Evolutionary conservation across 2,113 vertebrate genomes (phyloP), one percentile per base, ranked within the genome.

Genomic region (Lethenteron reissneri): DNA sequence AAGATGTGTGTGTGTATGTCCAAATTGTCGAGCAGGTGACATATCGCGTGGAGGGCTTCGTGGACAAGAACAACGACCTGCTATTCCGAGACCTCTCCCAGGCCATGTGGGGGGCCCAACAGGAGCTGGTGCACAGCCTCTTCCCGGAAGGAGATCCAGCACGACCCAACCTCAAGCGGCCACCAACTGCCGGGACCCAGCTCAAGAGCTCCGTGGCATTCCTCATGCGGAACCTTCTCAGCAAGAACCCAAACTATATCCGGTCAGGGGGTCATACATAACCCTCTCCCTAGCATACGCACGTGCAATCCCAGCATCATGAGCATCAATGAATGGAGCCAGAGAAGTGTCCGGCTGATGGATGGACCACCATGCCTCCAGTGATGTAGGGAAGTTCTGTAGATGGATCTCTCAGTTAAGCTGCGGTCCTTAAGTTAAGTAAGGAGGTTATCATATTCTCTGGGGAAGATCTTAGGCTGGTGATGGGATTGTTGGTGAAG

Each of bases 171-270:
- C 81, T 84, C n/a, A 85, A 83, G 74, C 81, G 85, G 12, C 85
- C 85, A 0, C 81, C 79, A 6, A 86, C 84, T 0, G 78, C 84
- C 0, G 82, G 83, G 70, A 72, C 71, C 75, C 85, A 86, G 77
- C 85, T 86, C 77, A 85, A 82, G 70, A 75, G 72, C 2, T 86
- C 85, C 0, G 81, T 86, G 73, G 74, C 77, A 0, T 58, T 77
- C 2, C 81, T 86, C 71, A 85, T 85, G 84, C 84, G 81, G 77
- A 86, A 85, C 69, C 79, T 86, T 14, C 83, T 85, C 73, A 77
- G 81, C 72, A 86, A 86, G 74, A 85, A 83, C 74, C 85, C 85
- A 60, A 86, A 84, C 76, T 86, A 86, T 58, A 85, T 86, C 79
- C 84, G 84, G 85, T 86, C 9, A 41, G 41, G 5, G 5, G 5